Evolutionary conservation across 2,113 vertebrate species (phyloP), one percentile per base, ranked within the genome.

Genomic region (Hemichromis elongatus): DNA sequence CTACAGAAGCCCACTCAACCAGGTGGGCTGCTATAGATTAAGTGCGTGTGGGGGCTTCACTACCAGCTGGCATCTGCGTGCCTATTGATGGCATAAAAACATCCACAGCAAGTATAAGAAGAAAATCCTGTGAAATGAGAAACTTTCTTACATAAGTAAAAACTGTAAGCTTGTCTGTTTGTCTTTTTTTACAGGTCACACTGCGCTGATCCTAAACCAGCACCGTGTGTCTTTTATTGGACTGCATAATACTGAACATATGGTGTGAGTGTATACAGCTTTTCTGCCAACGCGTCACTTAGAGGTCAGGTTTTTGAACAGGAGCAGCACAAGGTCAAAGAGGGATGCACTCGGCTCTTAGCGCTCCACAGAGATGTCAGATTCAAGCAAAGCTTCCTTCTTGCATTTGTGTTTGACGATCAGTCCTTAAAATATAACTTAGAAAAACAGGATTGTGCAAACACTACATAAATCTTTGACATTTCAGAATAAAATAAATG

Each of bases 11-110:
- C 92, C 88, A 92, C 92, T 87, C 85, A 78, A 83, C 80, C 82
- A 91, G 89, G 91, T 94, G 88, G 90, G 89, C 87, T 3, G 73
- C 87, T 86, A 88, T 88, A 85, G 85, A 88, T 91, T 82, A n/a
- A 56, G 26, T 79, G 47, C 83, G 35, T 63, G 63, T 80, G 92
- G 91, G 90, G 89, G 89, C 82, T 90, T 88, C 81, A 55, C 80
- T 50, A 21, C 83, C 88, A 88, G 78, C 85, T 86, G 89, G 85
- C 78, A 89, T 63, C 35, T 53, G 77, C 30, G 28, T 33, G 16
- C 77, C 45, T 77, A 63, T 68, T 42, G 79, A 82, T 80, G 28
- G 80, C 66, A 88, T 81, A 28, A 82, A 91, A 90, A 63, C 77
- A 80, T 77, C 40, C 35, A 33, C 63, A 80, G 61, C 33, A 68